Percentiles rank a stretch among this genome's conserved stretches.
Conservation (phyloP, 2,113 vertebrate species). For the Nycticorax nycticorax region DNA sequence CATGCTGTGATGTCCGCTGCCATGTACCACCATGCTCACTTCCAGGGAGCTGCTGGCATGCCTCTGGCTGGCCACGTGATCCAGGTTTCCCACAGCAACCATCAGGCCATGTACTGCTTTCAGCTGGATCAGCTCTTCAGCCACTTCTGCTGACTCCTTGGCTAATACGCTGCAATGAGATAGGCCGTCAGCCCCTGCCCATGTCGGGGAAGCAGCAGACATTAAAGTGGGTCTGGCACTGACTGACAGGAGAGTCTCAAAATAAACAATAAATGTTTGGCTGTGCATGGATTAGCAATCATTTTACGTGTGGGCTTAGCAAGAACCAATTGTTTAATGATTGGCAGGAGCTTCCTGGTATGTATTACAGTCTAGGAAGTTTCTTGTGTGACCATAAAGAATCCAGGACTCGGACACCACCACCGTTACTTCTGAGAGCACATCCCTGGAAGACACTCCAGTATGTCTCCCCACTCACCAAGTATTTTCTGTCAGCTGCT, state of each 20-base stretch:
- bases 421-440: not conserved
- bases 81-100: constrained; percentile 78
- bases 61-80: constrained; percentile 81
- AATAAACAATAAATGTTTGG: not conserved
- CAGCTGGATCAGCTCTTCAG: constrained; percentile 78
- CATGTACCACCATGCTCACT: constrained; percentile 50
- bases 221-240: not conserved
- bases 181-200: not conserved
- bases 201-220: not conserved
- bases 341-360: not conserved
- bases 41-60: constrained; percentile 81
- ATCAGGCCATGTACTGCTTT: constrained; percentile 78
- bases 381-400: not conserved
- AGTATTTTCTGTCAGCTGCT: not conserved
- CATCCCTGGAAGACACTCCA: not conserved
- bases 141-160: constrained; percentile 63
- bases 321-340: not conserved
- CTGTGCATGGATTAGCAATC: not conserved
- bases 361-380: not conserved
- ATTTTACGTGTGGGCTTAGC: not conserved
- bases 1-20: accelerated
- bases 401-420: not conserved
- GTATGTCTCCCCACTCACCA: not conserved
- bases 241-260: not conserved
- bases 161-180: constrained; percentile 74